phyloP scores from a whole-genome alignment of 2,888 invertebrate species.

The Disparrhopalites patrizii region DNA sequence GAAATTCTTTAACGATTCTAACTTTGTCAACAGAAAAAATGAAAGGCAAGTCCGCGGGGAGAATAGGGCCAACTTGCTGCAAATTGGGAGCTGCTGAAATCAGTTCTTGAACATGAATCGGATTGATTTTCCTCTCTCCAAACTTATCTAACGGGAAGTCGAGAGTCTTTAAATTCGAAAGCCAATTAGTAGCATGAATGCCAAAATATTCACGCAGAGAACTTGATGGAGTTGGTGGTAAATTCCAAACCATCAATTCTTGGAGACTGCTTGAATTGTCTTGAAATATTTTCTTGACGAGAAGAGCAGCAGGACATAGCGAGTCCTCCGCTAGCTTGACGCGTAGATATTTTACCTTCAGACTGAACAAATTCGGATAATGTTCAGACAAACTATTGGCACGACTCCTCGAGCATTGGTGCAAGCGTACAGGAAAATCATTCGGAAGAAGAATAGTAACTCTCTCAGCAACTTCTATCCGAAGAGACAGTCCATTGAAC shows the following conservation, averaged over 20 bases:
- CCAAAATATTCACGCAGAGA: background rate
- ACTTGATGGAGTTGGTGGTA: background rate
- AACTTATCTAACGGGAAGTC: background rate
- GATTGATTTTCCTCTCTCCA: background rate
- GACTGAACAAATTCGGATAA: background rate
- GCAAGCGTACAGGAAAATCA: background rate
- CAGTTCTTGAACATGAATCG: background rate
- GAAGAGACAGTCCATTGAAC: background rate
- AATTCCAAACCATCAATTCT: background rate
- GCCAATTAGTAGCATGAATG: background rate
- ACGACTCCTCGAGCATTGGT: background rate
- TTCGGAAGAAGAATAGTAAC: background rate
- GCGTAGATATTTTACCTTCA: background rate
- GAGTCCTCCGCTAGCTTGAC: conserved; percentile 6
- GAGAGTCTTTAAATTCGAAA: background rate
- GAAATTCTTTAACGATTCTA: background rate
- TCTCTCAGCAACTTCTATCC: background rate
- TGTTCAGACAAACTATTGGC: background rate
- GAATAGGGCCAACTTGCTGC: background rate
- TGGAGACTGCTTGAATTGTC: background rate
- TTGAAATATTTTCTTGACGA: background rate
- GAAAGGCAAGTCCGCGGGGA: background rate
- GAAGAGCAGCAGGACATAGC: background rate
- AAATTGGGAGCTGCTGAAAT: background rate
- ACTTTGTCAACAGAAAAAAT: background rate